Base-by-base conservation (phyloP, 2,888 invertebrate species). In the Tachina grossa region DNA sequence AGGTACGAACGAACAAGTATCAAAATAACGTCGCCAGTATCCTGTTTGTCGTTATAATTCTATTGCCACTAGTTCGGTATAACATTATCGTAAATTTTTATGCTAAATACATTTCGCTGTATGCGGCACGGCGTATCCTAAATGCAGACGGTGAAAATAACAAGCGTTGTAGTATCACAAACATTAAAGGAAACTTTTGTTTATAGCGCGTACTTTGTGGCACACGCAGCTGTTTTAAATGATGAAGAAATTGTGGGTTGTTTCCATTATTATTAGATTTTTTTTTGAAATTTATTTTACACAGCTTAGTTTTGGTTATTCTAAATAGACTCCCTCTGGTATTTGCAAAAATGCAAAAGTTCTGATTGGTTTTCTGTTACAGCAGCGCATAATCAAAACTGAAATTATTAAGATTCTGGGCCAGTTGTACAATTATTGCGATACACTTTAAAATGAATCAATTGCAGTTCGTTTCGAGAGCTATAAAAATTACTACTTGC, bases 71-170 rank as follows among this genome's bases (percentile, higher is more conserved):
- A 53, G 79, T 79, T 84, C 61, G 43, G 57, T 72, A 53, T 87
- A 85, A 89, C 89, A 89, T 91, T 90, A 91, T 91, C 91, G 90
- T 91, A 90, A 91, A 91, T 89, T 91, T 91, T 91, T 90, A 91
- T 91, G 90, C 89, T 91, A 91, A 91, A 90, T 91, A 91, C 91
- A 89, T 89, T 89, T 90, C 83, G 88, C 81, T 90, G 89, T 89
- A 16, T 53, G 55, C 63, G 49, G 55, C 61, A 45, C 57, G 47
- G 55, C 55, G 43, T 66, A 75, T 22, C 75, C 53, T 71, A 84
- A 84, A 80, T 71, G 63, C 76, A 68, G 79, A 63, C 51, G 71
- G 45, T 45, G 39, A 22, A 79, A 69, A 76, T 59, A 71, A 45
- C 79, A 68, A 55, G 47, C 31, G 31, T 31, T 31, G 31, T 63